Percentiles rank a stretch among this genome's conserved stretches.
Evolutionary conservation across 2,888 invertebrate genomes (phyloP).

Genomic region (Cabera pusaria): DNA sequence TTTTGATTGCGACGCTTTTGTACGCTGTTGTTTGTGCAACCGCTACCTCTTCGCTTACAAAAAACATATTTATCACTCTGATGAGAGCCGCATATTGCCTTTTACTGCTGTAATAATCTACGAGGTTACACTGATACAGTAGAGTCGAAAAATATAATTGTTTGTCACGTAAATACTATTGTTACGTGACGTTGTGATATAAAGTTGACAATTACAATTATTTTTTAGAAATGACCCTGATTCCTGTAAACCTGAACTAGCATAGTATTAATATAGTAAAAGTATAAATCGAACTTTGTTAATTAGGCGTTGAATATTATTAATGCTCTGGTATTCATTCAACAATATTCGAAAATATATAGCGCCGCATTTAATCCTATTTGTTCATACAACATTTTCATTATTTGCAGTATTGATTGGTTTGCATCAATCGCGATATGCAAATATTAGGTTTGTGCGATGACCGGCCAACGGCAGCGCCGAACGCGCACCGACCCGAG

Average conservation of each 20-base stretch:
- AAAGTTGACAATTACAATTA: too few species aligned
- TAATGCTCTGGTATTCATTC: not conserved
- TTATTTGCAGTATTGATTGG: conserved; percentile 82
- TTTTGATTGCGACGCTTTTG: conserved; percentile 77
- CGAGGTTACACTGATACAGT: conserved; percentile 25
- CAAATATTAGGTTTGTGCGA: conserved; percentile 76
- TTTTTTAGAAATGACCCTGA: too few species aligned
- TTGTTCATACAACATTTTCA: conserved; percentile 72
- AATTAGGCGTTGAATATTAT: conserved; percentile 1
- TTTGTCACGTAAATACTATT: conserved; percentile 18
- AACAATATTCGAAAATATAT: conserved; percentile 41
- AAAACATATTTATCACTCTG: conserved; percentile 61
- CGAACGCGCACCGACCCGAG: conserved; percentile 5
- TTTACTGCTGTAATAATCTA: conserved; percentile 51
- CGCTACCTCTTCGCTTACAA: conserved; percentile 56
- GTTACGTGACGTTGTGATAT: conserved; percentile 13
- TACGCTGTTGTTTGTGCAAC: conserved; percentile 62
- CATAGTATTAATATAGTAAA: too few species aligned
- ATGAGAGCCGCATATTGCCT: conserved; percentile 54
- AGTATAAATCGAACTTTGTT: too few species aligned
- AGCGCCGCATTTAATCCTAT: conserved; percentile 54
- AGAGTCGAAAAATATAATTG: conserved; percentile 23
- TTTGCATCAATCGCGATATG: conserved; percentile 79
- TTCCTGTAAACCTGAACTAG: too few species aligned
- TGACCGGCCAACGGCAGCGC: conserved; percentile 50